Conservation (phyloP, 2,888 invertebrate genomes). For the Leucoma salicis region DNA sequence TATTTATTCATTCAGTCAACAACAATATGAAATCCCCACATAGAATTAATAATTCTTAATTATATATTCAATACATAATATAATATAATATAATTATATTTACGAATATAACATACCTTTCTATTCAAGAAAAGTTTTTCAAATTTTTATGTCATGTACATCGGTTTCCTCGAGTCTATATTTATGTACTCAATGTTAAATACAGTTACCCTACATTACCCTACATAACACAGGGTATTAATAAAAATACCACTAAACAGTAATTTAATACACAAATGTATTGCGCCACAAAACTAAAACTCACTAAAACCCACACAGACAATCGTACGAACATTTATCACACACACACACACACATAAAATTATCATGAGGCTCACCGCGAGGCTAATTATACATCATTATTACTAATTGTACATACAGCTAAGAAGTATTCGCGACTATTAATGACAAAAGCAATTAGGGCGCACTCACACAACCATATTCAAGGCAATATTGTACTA, state of each 20-base stretch:
- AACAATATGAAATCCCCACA: no score
- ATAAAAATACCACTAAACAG: not conserved
- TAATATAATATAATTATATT: no score
- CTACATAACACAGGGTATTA: no score
- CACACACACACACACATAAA: conserved; percentile 24
- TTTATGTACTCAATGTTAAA: no score
- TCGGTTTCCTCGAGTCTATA: no score
- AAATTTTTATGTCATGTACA: no score
- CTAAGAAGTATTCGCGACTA: conserved; percentile 81
- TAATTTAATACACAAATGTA: not conserved
- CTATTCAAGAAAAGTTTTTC: no score
- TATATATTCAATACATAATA: no score
- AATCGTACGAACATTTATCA: conserved; percentile 2
- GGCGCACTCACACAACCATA: conserved; percentile 59
- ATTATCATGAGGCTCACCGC: conserved; percentile 41
- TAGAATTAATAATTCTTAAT: no score
- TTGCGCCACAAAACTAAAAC: conserved; percentile 6
- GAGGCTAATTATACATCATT: conserved; percentile 77
- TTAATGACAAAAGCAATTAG: conserved; percentile 82
- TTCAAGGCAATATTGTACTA: conserved; percentile 27
- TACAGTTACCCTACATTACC: no score
- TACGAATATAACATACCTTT: no score
- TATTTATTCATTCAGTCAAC: no score
- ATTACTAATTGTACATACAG: conserved; percentile 77
- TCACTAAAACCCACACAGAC: conserved; percentile 2